Evolutionary conservation across 2,797 vertebrate genomes (phyloP), one percentile per base, ranked within the genome.

Genomic region (Bothrops alternatus): DNA sequence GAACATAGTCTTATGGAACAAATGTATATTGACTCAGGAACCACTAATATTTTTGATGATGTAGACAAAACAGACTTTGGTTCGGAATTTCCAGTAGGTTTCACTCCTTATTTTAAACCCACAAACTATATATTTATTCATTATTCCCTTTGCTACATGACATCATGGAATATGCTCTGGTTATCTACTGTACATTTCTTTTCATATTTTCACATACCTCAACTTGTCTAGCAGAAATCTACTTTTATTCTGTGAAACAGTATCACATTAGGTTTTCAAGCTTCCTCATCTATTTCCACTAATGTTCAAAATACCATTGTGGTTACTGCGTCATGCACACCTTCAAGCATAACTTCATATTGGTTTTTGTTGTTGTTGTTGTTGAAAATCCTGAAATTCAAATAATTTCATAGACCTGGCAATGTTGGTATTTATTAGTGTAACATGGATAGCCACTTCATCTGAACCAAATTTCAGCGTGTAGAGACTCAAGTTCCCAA

Each of bases 31-130:
- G 97, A 97, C 96, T 96, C 97, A 88, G 97, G 97, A 96, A 87
- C 97, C 1, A 0, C 96, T 95, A 90, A 96, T 96, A 94, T 97
- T 96, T 98, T 98, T 97, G 98, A 97, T 94, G 97, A 98, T 94
- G 96, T 97, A 97, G 97, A 98, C 96, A 97, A 97, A 96, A 95
- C 97, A 94, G 97, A 98, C 95, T 98, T 98, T 97, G 96, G 96
- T 95, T 98, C 97, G 69, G 97, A 98, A 94, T 98, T 98, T 97
- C 97, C 97, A 97, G 97, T 98, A 98, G 95, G 97, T 97, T 96
- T 97, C 93, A 94, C 89, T 96, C 97, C 94, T 91, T 91, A 63
- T 92, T 86, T 63, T 55, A 90, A 93, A 93, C 8, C 3, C 32
- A 89, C 53, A 26, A 78, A 82, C 73, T 25, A 47, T 25, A 42